Conservation (phyloP, 2,113 vertebrate genomes). For the Tragulus kanchil region DNA sequence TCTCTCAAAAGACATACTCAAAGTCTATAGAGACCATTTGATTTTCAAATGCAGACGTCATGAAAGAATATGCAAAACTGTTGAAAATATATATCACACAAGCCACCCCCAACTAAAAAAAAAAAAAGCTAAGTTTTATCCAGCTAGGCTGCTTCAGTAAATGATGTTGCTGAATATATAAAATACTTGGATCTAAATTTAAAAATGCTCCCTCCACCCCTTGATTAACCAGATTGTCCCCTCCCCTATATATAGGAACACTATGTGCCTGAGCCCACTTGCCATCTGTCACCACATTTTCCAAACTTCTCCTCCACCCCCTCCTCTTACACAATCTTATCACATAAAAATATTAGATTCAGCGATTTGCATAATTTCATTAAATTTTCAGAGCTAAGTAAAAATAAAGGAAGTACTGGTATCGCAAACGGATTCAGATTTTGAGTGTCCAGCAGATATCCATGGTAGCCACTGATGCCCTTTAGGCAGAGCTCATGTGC, state of each 20-base stretch:
- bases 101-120: constrained; percentile 62
- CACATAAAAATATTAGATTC: constrained; percentile 86
- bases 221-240: constrained; percentile 85
- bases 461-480: background rate
- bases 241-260: constrained; percentile 85
- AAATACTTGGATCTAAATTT: constrained; percentile 85
- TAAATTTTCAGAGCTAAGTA: constrained; percentile 74
- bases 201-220: constrained; percentile 77
- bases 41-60: constrained; percentile 72
- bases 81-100: constrained; percentile 77
- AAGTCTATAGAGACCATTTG: constrained; percentile 54
- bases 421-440: background rate
- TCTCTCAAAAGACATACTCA: constrained; percentile 62
- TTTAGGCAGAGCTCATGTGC: background rate
- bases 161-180: constrained; percentile 84
- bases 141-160: constrained; percentile 73
- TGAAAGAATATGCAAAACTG: constrained; percentile 75
- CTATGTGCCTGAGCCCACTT: constrained; percentile 84
- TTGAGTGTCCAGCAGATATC: background rate
- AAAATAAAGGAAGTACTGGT: constrained; percentile 65
- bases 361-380: constrained; percentile 84
- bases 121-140: constrained; percentile 63
- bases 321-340: constrained; percentile 85
- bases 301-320: constrained; percentile 83
- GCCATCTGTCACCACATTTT: constrained; percentile 83